These are phyloP conservation scores for Megamerina dolium DNA, from an alignment of 2,888 invertebrate genomes.

Conservation along the genomic window DNA sequence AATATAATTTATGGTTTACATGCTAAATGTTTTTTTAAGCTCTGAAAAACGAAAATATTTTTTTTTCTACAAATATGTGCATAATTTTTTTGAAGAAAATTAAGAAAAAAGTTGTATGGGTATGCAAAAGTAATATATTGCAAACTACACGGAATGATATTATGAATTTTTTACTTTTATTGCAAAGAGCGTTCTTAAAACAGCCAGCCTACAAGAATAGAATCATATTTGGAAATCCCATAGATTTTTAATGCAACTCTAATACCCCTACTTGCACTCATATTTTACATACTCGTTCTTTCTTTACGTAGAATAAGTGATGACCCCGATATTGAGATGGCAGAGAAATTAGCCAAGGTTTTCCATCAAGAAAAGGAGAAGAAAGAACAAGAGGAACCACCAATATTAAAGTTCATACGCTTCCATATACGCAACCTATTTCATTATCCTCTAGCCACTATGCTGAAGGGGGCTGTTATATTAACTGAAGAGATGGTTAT, in stretches of 20 bases:
- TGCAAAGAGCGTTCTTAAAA: no score
- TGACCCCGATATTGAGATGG: constrained; percentile 45
- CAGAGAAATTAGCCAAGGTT: constrained; percentile 41
- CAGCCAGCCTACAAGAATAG: no score
- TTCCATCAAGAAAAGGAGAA: constrained; percentile 48
- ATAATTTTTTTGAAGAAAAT: no score
- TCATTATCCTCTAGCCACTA: constrained; percentile 78
- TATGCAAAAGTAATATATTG: no score
- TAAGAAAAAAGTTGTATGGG: no score
- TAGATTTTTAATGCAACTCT: no score
- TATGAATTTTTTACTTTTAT: not conserved
- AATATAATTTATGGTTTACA: no score
- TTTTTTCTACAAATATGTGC: no score
- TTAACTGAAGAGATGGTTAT: constrained; percentile 81
- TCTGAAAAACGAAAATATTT: not conserved
- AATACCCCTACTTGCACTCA: no score
- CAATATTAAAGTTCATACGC: constrained; percentile 74
- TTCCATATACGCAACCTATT: constrained; percentile 79
- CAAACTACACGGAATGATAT: not conserved
- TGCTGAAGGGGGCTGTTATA: constrained; percentile 86
- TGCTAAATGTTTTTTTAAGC: not conserved
- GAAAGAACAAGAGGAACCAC: constrained; percentile 57
- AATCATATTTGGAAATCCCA: no score
- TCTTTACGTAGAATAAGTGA: constrained; percentile 45
- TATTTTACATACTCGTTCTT: no score